A percentile compares a stretch with the other conserved stretches of the same genome.
phyloP scores from a whole-genome alignment of 2,113 vertebrate species.

The Microcebus jonahi region DNA sequence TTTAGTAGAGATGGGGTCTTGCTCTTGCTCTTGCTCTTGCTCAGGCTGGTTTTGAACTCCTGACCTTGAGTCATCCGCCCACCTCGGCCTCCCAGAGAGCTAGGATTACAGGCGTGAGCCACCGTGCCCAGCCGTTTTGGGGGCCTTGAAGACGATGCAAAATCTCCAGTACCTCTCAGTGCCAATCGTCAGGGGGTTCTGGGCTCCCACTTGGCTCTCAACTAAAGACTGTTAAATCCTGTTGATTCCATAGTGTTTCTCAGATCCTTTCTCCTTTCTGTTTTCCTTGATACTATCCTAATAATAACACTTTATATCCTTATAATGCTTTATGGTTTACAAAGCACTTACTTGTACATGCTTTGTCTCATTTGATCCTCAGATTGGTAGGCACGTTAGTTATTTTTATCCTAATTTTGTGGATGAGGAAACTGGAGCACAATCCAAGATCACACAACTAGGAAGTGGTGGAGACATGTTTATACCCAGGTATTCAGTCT shows the following conservation, averaged over 20 bases:
- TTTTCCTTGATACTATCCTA: neutral
- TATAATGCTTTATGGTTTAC: neutral
- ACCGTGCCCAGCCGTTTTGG: neutral
- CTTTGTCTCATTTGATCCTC: neutral
- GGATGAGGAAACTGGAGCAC: neutral
- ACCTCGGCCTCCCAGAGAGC: too few species aligned
- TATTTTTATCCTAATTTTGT: constrained; percentile 32
- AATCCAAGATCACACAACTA: neutral
- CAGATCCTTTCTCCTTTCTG: neutral
- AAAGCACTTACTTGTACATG: neutral
- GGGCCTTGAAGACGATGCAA: neutral
- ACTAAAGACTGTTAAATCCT: neutral
- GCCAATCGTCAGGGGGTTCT: neutral
- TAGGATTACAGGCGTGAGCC: too few species aligned
- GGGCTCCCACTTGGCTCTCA: neutral
- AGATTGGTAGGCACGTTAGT: neutral
- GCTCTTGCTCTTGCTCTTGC: too few species aligned
- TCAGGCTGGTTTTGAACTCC: too few species aligned
- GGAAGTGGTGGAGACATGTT: neutral
- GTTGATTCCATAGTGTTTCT: neutral
- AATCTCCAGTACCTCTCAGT: neutral
- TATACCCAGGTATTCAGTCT: neutral
- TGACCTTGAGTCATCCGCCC: too few species aligned
- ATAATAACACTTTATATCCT: neutral
- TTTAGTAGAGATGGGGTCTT: too few species aligned